A percentile compares a stretch with the other conserved stretches of the same genome.
These are phyloP conservation scores for Terrapene triunguis DNA, from an alignment of 2,113 vertebrate genomes.

Conservation along the genomic window DNA sequence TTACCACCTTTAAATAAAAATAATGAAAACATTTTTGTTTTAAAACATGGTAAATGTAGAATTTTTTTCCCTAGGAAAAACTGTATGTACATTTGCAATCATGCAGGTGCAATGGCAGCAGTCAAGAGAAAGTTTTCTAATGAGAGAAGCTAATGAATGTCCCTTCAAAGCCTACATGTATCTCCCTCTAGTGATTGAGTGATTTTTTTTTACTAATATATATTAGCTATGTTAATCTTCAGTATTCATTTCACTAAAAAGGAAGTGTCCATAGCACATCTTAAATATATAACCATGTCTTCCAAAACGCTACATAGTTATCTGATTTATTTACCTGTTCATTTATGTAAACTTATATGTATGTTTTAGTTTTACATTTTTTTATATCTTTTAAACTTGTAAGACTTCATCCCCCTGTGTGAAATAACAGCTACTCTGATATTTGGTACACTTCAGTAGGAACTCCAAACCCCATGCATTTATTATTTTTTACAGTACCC, in stretches of 20 bases:
- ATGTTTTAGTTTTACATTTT: neutral
- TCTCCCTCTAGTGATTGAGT: neutral
- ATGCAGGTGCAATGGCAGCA: neutral
- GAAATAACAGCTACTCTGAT: neutral
- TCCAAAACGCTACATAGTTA: neutral
- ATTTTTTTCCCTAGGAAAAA: neutral
- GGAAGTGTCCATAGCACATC: neutral
- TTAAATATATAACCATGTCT: neutral
- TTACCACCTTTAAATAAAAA: neutral
- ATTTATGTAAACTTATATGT: neutral
- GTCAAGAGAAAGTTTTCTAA: neutral
- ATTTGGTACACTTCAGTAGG: neutral
- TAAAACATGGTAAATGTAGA: neutral
- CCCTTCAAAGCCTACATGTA: neutral
- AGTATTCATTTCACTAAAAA: neutral
- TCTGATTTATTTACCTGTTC: neutral
- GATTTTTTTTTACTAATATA: neutral
- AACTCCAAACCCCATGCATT: neutral
- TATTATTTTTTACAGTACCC: neutral
- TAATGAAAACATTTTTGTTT: neutral
- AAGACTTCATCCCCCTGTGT: neutral
- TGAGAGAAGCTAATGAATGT: neutral
- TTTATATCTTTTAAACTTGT: neutral
- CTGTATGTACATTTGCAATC: neutral
- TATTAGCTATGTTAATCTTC: neutral